Evolutionary conservation across 2,888 invertebrate genomes (phyloP).

Genomic region (Sminthurinus aureus): DNA sequence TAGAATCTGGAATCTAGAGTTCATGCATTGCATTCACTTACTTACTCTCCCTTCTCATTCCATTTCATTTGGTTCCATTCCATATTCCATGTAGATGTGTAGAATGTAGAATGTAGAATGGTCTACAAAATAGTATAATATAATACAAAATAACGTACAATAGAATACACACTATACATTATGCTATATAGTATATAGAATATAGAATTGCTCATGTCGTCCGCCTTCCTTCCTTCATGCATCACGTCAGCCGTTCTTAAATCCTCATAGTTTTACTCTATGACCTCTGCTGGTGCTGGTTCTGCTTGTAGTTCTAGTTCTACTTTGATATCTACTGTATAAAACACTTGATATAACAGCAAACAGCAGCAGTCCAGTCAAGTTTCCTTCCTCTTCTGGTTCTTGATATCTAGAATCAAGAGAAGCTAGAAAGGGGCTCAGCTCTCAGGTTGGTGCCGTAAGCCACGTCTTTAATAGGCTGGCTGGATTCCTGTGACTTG

Average conservation of each 20-base stretch:
- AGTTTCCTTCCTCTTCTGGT: too few species aligned
- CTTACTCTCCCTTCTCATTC: neutral
- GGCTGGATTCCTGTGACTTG: neutral
- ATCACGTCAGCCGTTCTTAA: slow-evolving; percentile 34
- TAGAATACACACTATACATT: too few species aligned
- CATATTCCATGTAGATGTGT: neutral
- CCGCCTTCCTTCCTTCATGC: slow-evolving; percentile 36
- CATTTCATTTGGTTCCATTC: neutral
- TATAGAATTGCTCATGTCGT: slow-evolving; percentile 21
- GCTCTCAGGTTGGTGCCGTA: neutral
- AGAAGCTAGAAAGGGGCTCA: neutral
- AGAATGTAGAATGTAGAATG: too few species aligned
- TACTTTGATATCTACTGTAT: neutral
- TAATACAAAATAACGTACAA: too few species aligned
- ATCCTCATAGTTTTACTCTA: slow-evolving; percentile 27
- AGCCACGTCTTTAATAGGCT: slow-evolving; percentile 32
- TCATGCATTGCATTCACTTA: too few species aligned
- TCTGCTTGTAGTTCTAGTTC: neutral
- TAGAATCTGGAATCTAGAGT: neutral
- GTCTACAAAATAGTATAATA: too few species aligned
- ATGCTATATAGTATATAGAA: neutral
- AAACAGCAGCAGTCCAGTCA: too few species aligned
- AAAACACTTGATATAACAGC: too few species aligned
- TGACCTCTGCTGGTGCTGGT: slow-evolving; percentile 2
- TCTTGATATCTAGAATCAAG: neutral